Evolutionary conservation across 2,113 vertebrate genomes (phyloP).

Genomic region (Epinephelus lanceolatus): DNA sequence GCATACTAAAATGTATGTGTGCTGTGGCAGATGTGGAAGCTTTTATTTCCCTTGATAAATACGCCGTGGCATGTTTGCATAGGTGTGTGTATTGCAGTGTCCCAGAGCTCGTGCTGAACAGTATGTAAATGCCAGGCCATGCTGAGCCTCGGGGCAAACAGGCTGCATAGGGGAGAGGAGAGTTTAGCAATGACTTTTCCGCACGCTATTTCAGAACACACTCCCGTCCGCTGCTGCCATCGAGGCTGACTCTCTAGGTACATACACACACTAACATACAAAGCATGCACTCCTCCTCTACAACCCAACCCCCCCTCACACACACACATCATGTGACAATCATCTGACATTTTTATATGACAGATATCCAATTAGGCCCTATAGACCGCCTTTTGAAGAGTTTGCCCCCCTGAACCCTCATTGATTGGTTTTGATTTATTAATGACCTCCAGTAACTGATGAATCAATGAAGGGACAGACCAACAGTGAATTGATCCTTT

Average conservation of each 20-base stretch:
- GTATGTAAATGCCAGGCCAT: constrained; percentile 68
- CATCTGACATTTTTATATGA: constrained; percentile 49
- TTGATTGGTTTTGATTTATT: constrained; percentile 22
- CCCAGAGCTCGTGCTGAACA: constrained; percentile 47
- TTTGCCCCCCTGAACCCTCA: not conserved
- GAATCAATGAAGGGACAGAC: too few relatives aligned
- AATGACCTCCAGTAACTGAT: not conserved
- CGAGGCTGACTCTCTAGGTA: constrained; percentile 14
- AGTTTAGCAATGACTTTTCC: constrained; percentile 63
- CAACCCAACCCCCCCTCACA: not conserved
- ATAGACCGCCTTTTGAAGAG: not conserved
- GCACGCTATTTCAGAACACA: constrained; percentile 51
- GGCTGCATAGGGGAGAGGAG: constrained; percentile 54
- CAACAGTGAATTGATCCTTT: not conserved
- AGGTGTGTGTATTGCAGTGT: constrained; percentile 36
- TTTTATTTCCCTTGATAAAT: constrained; percentile 38
- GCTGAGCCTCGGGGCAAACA: constrained; percentile 52
- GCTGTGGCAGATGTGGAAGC: constrained; percentile 13
- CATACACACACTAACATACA: not conserved
- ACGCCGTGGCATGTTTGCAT: constrained; percentile 19
- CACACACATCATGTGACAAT: constrained; percentile 26
- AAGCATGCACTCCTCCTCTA: not conserved
- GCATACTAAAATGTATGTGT: not conserved
- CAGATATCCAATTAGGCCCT: constrained; percentile 35
- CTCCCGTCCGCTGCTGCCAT: constrained; percentile 13